Evolutionary conservation across 2,113 vertebrate genomes (phyloP), one percentile per base, ranked within the genome.

Genomic region (Tylochromis polylepis): DNA sequence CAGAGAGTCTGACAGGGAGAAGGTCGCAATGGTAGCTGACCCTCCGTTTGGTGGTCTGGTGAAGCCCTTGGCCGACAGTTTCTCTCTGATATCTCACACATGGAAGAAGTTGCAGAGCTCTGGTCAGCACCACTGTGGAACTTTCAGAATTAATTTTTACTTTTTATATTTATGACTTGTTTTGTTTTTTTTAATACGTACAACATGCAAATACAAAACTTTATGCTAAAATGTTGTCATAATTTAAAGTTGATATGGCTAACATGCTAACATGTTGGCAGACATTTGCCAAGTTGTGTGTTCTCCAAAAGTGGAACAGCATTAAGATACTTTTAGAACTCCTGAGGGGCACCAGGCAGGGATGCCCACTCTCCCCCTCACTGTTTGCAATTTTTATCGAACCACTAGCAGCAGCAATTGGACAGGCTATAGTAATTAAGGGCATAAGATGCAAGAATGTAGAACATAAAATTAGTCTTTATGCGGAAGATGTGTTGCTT

Each of bases 41-140:
- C 99, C 99, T 18, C 98, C 99, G 0, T 99, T 99, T 83, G 98
- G 99, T 11, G 99, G 99, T 56, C 96, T 99, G 92, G 98, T 99
- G 80, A 97, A 97, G 93, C 97, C 98, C n/a, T 92, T 99, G 87
- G 98, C 98, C 89, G 93, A 95, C 87, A 98, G 96, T 79, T 99
- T 99, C 95, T 97, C 96, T 85, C 96, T 96, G 85, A 95, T 99
- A 83, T 97, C 96, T 34, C 91, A 95, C 56, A 93, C 95, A 18
- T 98, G 98, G 98, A 96, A 58, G 87, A 90, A 93, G 62, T 86
- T 93, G 85, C 95, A 95, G 78, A 90, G 81, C 27, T 59, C 91
- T 89, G 97, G 98, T 98, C 12, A 34, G 88, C 89, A 10, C 57
- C 8, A 2, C 41, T 36, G 24, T 51, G 24, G 16, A 77, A 12